Evolutionary conservation across 1,140 invertebrate species (phyloP).

Genomic region (Aphis gossypii): DNA sequence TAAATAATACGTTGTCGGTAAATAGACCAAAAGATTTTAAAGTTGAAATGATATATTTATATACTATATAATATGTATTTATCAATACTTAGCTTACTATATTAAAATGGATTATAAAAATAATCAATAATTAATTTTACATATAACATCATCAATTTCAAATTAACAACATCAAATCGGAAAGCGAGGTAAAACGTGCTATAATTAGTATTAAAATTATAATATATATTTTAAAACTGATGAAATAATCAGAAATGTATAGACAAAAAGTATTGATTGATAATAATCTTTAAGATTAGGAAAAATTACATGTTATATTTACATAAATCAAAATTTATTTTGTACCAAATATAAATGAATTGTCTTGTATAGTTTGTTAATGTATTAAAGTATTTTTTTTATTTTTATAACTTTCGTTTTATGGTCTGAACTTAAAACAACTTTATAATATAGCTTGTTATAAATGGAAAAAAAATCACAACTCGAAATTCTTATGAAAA

Average conservation of each 20-base stretch:
- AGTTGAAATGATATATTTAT: neutral
- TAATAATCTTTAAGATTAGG: neutral
- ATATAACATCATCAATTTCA: too few species aligned
- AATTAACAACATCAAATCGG: too few species aligned
- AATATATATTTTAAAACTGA: neutral
- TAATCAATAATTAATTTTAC: too few species aligned
- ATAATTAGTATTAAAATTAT: neutral
- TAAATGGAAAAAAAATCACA: neutral
- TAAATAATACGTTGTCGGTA: neutral
- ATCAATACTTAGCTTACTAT: neutral
- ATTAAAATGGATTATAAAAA: neutral
- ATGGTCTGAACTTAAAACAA: neutral
- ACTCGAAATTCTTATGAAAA: neutral
- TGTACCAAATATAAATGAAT: neutral
- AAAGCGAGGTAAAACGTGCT: too few species aligned
- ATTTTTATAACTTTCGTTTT: neutral
- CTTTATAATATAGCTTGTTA: neutral
- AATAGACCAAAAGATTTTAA: neutral
- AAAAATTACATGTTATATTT: too few species aligned
- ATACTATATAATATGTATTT: too few species aligned
- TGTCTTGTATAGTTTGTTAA: neutral
- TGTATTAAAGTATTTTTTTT: neutral
- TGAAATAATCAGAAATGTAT: neutral
- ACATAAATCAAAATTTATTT: too few species aligned
- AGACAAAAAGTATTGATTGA: neutral